Evolutionary conservation across 2,113 vertebrate genomes (phyloP).

Genomic region (Thoracochromis brauschi): DNA sequence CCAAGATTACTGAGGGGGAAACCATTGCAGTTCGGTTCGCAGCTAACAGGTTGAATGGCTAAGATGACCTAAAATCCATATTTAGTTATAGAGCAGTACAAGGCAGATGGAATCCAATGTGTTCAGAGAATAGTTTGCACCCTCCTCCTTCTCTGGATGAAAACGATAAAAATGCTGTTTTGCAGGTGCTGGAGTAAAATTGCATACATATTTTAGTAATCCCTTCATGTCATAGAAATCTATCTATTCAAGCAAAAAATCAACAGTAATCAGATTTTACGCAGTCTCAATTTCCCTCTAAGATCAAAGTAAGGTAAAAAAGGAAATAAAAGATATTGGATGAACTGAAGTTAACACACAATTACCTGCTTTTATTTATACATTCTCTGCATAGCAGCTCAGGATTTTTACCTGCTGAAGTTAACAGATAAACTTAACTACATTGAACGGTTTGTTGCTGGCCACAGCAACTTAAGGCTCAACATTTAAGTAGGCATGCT

Average conservation of each 20-base stretch:
- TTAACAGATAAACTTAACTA: neutral
- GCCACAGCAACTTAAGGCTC: neutral
- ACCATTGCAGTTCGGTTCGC: neutral
- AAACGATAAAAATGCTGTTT: neutral
- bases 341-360: neutral
- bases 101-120: conserved; percentile 3
- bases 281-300: neutral
- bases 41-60: conserved; percentile 1
- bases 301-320: neutral
- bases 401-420: neutral
- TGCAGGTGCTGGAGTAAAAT: neutral
- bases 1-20: neutral
- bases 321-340: neutral
- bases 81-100: neutral
- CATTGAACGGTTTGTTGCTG: neutral
- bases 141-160: neutral
- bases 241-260: neutral
- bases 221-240: neutral
- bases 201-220: neutral
- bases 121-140: neutral
- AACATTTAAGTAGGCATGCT: neutral
- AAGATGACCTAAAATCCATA: conserved; percentile 20
- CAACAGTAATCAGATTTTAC: neutral
- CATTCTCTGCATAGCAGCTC: neutral
- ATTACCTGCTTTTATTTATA: neutral